These are phyloP conservation scores for Orussus abietinus DNA, from an alignment of 1,140 invertebrate species.

Conservation along the genomic window DNA sequence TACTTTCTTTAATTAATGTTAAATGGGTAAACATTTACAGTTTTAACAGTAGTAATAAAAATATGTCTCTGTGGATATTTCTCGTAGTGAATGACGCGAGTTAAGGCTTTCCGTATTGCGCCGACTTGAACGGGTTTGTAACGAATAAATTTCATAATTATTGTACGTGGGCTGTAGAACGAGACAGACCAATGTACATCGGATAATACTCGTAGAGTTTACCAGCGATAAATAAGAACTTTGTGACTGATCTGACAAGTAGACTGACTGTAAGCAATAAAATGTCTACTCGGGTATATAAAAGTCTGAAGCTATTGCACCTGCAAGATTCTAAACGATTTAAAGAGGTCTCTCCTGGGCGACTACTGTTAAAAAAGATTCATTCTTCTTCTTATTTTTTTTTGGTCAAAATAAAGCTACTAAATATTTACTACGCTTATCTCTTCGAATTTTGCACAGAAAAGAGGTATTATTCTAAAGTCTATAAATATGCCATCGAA, in stretches of 20 bases:
- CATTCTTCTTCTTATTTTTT: not conserved
- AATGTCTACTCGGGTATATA: not conserved
- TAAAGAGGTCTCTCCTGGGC: not conserved
- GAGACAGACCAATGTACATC: too few relatives aligned
- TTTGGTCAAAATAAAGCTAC: not conserved
- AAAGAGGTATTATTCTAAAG: not conserved
- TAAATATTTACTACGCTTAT: too few relatives aligned
- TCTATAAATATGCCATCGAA: constrained; percentile 12
- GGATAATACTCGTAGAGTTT: not conserved
- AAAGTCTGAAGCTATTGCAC: not conserved
- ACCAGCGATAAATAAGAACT: not conserved
- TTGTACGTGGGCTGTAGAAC: constrained; percentile 14
- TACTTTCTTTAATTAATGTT: constrained; percentile 2
- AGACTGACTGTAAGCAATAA: not conserved
- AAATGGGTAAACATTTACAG: constrained; percentile 1
- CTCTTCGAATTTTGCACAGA: not conserved
- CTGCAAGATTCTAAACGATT: not conserved
- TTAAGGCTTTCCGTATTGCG: too few relatives aligned
- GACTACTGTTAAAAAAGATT: not conserved
- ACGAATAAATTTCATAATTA: constrained; percentile 13
- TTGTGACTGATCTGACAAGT: not conserved
- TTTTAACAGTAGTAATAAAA: constrained; percentile 5
- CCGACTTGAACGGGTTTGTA: too few relatives aligned
- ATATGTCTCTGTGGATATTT: constrained; percentile 2
- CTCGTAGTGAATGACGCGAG: not conserved